Base-by-base conservation (phyloP, 2,888 invertebrate genomes). In the Cordilura impudica region DNA sequence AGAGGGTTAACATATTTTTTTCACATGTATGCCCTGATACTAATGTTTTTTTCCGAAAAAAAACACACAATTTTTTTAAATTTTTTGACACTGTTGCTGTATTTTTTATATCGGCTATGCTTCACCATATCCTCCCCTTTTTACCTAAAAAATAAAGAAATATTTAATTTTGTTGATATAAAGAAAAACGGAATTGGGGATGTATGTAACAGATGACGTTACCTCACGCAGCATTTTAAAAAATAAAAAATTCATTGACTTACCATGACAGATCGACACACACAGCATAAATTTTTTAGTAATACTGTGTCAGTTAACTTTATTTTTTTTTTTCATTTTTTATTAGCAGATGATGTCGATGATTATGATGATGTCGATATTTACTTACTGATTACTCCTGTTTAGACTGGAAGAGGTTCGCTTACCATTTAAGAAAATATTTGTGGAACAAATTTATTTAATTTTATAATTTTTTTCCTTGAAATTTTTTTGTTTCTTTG, bases 231-330 rank as follows among this genome's bases (percentile, higher is more conserved):
- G 61, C 56, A 67, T 73, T 76, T 76, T 67, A 39, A 78, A n/a
- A 70, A 76, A 53, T 65, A 65, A 74, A 60, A 77, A 77, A 77
- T 74, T 79, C 78, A 77, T 79, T 71, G 76, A 77, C 70, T 81
- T 56, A 45, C 14, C 53, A 70, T 73, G 78, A 76, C 70, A 78
- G 73, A 78, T 76, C 53, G 70, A 67, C 78, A 70, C 23, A 51
- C 56, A 76, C 60, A 61, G 63, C 47, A 39, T 56, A 43, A 10
- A 53, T 71, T 63, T 56, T 69, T 56, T 8, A 63, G 29, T 26
- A 26, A 29, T 26, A 18, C 14, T 35, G 19, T 47, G 26, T 49
- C 45, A 45, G 49, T n/a, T n/a, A n/a, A n/a, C n/a, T n/a, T n/a
- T n/a, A n/a, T n/a, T n/a, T n/a, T 4, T 26, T 26, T 45, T 54